phyloP scores from a whole-genome alignment of 35 echinoderm and acorn worm species.

The Nesometra sesokonis region DNA sequence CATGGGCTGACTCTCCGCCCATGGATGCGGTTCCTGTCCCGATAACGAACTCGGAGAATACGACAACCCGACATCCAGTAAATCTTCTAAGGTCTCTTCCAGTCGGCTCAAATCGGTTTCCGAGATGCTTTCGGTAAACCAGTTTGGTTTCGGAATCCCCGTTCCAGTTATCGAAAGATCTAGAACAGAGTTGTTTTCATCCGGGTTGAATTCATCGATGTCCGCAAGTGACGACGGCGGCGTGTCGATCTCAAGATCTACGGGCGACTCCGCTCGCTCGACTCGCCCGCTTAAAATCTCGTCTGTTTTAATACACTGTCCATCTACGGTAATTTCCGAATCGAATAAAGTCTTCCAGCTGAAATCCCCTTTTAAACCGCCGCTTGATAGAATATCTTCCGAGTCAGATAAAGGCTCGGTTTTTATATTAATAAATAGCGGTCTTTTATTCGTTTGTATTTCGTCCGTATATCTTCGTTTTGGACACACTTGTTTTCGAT shows the following conservation, averaged over 20 bases:
- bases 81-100: conserved; percentile 49
- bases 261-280: not conserved
- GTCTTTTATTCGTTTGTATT: not conserved
- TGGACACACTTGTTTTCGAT: conserved; percentile 40
- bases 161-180: conserved; percentile 73
- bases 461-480: conserved; percentile 23
- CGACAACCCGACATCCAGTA: conserved; percentile 57
- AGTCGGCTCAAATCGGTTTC: conserved; percentile 7
- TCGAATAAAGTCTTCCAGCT: conserved; percentile 78
- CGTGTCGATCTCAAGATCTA: conserved; percentile 27
- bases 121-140: conserved; percentile 55
- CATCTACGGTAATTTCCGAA: conserved; percentile 78
- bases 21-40: conserved; percentile 65
- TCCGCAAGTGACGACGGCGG: conserved; percentile 56
- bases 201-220: conserved; percentile 3
- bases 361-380: conserved; percentile 58
- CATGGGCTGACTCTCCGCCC: conserved; percentile 52
- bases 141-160: conserved; percentile 56
- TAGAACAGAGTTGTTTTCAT: conserved; percentile 5
- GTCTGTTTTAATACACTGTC: conserved; percentile 74
- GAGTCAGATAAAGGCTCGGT: not conserved
- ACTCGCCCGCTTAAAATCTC: conserved; percentile 45
- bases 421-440: not conserved
- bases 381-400: conserved; percentile 65
- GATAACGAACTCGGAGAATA: conserved; percentile 61